phyloP scores from a whole-genome alignment of 2,113 vertebrate species.

The Indicator indicator region DNA sequence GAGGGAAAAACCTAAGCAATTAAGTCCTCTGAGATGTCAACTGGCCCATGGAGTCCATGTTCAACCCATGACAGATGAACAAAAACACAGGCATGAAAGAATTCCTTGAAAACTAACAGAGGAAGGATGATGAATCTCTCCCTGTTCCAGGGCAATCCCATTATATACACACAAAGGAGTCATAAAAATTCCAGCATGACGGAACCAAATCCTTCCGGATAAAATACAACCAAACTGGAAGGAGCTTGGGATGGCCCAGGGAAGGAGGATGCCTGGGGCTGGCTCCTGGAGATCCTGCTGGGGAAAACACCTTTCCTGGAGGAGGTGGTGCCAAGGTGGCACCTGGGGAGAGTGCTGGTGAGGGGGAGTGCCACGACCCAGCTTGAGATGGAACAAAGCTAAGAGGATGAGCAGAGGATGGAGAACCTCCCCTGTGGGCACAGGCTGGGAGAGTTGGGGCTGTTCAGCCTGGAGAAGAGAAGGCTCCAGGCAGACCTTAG shows the following conservation, averaged over 20 bases:
- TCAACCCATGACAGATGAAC: conserved; percentile 36
- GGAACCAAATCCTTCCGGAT: conserved; percentile 56
- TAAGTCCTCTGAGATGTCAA: conserved; percentile 44
- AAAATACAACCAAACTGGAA: conserved; percentile 45
- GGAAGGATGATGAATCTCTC: conserved; percentile 55
- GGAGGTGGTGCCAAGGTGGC: neutral
- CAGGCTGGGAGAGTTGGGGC: no score
- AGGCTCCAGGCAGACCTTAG: no score
- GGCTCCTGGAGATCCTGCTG: rapidly evolving
- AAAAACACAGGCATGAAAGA: conserved; percentile 34
- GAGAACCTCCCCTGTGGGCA: no score
- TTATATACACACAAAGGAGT: conserved; percentile 68
- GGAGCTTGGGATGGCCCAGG: neutral
- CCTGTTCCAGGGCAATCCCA: conserved; percentile 33
- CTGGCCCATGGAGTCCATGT: conserved; percentile 32
- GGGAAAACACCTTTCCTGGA: neutral
- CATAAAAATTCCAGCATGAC: conserved; percentile 71
- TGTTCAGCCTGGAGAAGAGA: no score
- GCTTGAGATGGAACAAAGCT: neutral
- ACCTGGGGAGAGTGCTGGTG: neutral
- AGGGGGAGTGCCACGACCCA: rapidly evolving
- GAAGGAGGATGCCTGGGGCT: neutral
- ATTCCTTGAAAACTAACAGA: conserved; percentile 50
- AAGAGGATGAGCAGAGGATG: no score
- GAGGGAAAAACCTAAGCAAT: conserved; percentile 10